Evolutionary conservation across 2,113 vertebrate genomes (phyloP).

Genomic region (Sialia sialis): DNA sequence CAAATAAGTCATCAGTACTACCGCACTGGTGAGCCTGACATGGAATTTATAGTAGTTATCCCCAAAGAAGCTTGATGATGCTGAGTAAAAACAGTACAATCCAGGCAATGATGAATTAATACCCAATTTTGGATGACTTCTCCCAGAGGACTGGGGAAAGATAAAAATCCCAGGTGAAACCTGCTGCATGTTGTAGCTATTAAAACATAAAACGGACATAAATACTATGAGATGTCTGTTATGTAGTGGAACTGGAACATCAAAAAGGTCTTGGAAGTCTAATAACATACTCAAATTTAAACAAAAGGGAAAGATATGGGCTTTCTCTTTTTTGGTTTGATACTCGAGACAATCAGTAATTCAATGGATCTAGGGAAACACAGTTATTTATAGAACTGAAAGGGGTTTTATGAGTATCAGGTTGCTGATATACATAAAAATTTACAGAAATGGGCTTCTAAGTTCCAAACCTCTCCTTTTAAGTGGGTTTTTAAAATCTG

Average conservation of each 20-base stretch:
- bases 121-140: not conserved
- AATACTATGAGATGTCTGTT: not conserved
- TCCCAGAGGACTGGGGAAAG: not conserved
- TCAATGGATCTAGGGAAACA: not conserved
- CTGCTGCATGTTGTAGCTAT: not conserved
- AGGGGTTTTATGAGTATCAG: not conserved
- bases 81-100: not conserved
- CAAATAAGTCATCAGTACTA: not conserved
- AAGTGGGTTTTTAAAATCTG: not conserved
- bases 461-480: not conserved
- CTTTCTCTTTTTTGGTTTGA: not conserved
- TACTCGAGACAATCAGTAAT: not conserved
- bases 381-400: not conserved
- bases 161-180: not conserved
- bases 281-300: not conserved
- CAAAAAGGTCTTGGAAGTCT: not conserved
- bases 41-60: not conserved
- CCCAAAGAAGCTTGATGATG: not conserved
- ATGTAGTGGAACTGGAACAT: not conserved
- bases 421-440: not conserved
- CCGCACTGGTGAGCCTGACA: not conserved
- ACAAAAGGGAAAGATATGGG: not conserved
- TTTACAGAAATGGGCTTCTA: not conserved
- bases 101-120: not conserved
- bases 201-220: not conserved